These are phyloP conservation scores for Zosterops japonicus DNA, from an alignment of 2,113 vertebrate species.

Conservation along the genomic window DNA sequence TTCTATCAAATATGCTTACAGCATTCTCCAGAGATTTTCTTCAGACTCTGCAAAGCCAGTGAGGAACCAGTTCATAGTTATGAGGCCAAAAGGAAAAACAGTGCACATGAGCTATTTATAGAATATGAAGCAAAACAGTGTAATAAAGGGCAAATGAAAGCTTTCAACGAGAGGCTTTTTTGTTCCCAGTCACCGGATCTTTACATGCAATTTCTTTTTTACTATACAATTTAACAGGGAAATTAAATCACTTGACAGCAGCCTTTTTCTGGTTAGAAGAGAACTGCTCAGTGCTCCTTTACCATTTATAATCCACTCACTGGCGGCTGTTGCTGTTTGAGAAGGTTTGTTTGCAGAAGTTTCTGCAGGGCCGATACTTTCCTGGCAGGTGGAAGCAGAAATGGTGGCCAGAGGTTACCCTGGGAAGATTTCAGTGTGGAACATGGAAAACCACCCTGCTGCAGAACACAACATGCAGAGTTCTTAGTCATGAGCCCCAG, in stretches of 20 bases:
- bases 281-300: background rate
- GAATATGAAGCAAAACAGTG: conserved; percentile 45
- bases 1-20: background rate
- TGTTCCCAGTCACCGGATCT: background rate
- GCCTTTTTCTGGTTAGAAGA: background rate
- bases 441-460: background rate
- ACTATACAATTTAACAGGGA: background rate
- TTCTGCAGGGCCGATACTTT: background rate
- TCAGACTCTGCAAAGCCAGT: conserved; percentile 21
- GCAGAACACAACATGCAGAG: background rate
- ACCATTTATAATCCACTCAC: background rate
- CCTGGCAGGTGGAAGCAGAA: background rate
- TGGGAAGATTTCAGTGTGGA: background rate
- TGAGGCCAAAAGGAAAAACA: conserved; percentile 58
- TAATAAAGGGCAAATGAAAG: conserved; percentile 61
- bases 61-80: conserved; percentile 45
- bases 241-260: conserved; percentile 19
- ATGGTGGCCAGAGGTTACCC: background rate
- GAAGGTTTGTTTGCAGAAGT: background rate
- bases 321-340: background rate
- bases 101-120: conserved; percentile 61
- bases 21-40: conserved; percentile 11
- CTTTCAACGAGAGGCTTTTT: background rate
- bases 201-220: conserved; percentile 17
- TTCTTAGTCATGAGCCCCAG: background rate